Evolutionary conservation across 1,140 invertebrate species (phyloP).

Genomic region (Papilio xuthus): DNA sequence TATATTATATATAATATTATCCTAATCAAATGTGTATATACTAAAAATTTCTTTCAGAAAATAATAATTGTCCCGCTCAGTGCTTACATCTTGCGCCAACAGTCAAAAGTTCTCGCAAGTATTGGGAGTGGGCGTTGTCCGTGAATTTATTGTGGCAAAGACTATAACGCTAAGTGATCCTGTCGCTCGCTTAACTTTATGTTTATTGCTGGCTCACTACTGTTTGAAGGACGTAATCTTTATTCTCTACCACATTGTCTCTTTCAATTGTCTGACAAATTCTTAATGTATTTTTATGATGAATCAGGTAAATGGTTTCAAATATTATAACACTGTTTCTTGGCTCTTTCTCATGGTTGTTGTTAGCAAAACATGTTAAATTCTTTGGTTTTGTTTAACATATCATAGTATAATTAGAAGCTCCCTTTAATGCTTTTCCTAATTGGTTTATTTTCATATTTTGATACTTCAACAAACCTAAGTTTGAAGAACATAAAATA

Average conservation of each 20-base stretch:
- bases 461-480: not conserved
- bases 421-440: no score
- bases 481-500: not conserved
- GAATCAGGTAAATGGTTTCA: no score
- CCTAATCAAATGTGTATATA: not conserved
- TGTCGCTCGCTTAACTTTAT: slow-evolving; percentile 22
- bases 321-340: no score
- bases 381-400: no score
- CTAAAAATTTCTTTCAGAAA: not conserved
- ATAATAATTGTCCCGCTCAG: not conserved
- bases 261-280: not conserved
- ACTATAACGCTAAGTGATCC: slow-evolving; percentile 18
- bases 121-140: slow-evolving; percentile 10
- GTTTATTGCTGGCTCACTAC: not conserved
- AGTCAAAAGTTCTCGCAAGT: not conserved
- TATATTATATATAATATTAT: not conserved
- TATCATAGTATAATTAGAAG: no score
- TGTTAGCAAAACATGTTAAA: no score
- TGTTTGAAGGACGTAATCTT: not conserved
- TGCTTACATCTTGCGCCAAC: not conserved
- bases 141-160: slow-evolving; percentile 20
- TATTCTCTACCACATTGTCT: not conserved
- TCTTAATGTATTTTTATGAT: no score
- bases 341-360: no score
- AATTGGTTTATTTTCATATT: no score